Evolutionary conservation across 2,113 vertebrate genomes (phyloP), one percentile per base, ranked within the genome.

Genomic region (Cyphomyrus discorhynchus): DNA sequence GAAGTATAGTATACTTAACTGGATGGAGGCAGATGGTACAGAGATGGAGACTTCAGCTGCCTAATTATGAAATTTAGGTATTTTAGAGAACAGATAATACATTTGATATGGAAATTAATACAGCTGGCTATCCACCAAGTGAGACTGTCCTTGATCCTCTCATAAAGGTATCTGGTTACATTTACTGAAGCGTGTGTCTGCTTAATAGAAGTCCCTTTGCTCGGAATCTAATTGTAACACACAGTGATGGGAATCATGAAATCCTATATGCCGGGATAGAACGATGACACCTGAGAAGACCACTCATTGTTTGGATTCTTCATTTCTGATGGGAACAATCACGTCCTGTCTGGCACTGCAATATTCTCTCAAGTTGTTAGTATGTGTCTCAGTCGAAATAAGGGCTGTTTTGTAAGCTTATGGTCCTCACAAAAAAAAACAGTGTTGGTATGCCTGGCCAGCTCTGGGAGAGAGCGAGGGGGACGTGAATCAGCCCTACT

Each of bases 11-110:
- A 13, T 49, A 45, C 39, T 84, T 10, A 45, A 49, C 82, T 10
- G 82, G 24, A 85, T 8, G 74, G 15, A 17, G 74, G 74, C 74
- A 80, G 74, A 80, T 80, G 74, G 74, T 80, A 19, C 47, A 15
- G 10, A 49, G 83, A 86, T 27, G 83, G 24, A 47, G 83, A 86
- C 24, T 47, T 49, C 21, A 47, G 42, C 47, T 86, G 74, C 83
- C 47, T 86, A 86, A 86, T 80, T 86, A 86, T 86, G 42, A 86
- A 27, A 86, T 86, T 31, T 47, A 42, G 74, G 47, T 86, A 86
- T 47, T 49, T 86, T 50, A 86, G 83, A 80, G 74, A 80, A 80
- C 35, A 80, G 74, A 86, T 86, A 85, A 85, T 85, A 47, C 21
- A 85, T 85, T 47, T 49, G 45, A 47, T 86, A 86, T 47, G 45